Evolutionary conservation across 2,113 vertebrate species (phyloP).

Genomic region (Actenoides lindsayi): DNA sequence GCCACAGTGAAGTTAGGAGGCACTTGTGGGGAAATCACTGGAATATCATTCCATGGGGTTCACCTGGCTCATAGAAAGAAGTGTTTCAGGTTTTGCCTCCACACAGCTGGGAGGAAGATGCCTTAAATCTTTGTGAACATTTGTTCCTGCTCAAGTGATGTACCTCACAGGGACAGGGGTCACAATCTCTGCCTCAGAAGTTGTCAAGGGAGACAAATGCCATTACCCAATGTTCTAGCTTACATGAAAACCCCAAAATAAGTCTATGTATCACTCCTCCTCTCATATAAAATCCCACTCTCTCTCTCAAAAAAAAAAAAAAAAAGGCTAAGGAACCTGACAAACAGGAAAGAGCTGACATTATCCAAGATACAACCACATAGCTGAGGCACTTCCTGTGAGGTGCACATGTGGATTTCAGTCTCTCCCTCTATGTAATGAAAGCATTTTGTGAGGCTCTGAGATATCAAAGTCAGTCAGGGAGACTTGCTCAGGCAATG

Average conservation of each 20-base stretch:
- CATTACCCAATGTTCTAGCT: background rate
- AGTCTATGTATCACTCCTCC: background rate
- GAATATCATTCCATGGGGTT: background rate
- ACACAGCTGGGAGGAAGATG: background rate
- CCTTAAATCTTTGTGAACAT: background rate
- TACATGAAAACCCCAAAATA: background rate
- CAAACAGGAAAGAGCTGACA: background rate
- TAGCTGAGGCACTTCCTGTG: background rate
- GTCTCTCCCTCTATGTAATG: background rate
- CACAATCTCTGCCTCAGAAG: background rate
- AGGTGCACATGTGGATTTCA: background rate
- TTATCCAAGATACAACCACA: background rate
- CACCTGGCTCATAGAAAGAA: background rate
- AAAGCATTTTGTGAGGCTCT: background rate
- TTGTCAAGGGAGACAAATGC: background rate
- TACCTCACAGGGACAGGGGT: too few species aligned
- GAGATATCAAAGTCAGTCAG: background rate
- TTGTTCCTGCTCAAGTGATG: background rate
- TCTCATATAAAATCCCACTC: background rate
- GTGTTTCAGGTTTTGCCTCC: background rate
- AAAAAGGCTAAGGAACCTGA: background rate
- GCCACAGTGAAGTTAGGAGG: background rate
- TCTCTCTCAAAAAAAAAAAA: background rate
- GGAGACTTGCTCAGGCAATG: background rate
- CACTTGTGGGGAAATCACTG: background rate